A percentile compares a stretch with the other conserved stretches of the same genome.
Conservation (phyloP, 2,888 invertebrate genomes). For the Drosophila niveifrons region DNA sequence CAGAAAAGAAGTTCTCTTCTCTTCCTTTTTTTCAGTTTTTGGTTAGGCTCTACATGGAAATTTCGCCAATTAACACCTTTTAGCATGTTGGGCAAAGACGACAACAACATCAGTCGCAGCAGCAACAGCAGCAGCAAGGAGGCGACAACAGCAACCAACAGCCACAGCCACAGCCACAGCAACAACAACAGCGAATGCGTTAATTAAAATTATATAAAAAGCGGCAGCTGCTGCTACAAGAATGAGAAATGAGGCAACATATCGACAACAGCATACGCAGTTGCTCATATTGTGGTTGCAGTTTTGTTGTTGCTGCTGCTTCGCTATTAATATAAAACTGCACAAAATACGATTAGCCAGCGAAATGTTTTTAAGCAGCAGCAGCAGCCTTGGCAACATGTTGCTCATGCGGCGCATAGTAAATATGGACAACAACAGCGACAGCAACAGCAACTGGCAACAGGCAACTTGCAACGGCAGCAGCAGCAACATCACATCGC, state of each 20-base stretch:
- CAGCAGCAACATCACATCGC: conserved; percentile 66
- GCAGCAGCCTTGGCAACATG: conserved; percentile 68
- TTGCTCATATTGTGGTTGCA: conserved; percentile 38
- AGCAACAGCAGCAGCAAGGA: conserved; percentile 45
- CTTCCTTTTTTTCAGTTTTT: conserved; percentile 45
- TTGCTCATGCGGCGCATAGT: conserved; percentile 74
- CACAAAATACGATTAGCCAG: conserved; percentile 76
- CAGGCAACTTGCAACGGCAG: conserved; percentile 48
- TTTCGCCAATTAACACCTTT: conserved; percentile 85
- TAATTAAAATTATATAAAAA: conserved; percentile 74
- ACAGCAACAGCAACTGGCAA: conserved; percentile 48
- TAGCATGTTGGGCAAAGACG: conserved; percentile 81
- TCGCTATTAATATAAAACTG: conserved; percentile 75
- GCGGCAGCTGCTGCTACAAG: conserved; percentile 54
- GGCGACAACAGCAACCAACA: conserved; percentile 54
- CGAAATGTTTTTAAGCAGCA: conserved; percentile 57
- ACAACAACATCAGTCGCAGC: conserved; percentile 56
- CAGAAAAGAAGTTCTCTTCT: conserved; percentile 43
- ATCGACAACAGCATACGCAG: conserved; percentile 51
- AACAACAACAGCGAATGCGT: conserved; percentile 64
- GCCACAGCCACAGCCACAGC: conserved; percentile 35
- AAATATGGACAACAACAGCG: conserved; percentile 69
- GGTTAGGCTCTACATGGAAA: conserved; percentile 82
- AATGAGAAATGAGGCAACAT: conserved; percentile 71
- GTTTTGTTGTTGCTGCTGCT: conserved; percentile 26